Evolutionary conservation across 2,113 vertebrate species (phyloP), one percentile per base, ranked within the genome.

Genomic region (Camelus bactrianus): DNA sequence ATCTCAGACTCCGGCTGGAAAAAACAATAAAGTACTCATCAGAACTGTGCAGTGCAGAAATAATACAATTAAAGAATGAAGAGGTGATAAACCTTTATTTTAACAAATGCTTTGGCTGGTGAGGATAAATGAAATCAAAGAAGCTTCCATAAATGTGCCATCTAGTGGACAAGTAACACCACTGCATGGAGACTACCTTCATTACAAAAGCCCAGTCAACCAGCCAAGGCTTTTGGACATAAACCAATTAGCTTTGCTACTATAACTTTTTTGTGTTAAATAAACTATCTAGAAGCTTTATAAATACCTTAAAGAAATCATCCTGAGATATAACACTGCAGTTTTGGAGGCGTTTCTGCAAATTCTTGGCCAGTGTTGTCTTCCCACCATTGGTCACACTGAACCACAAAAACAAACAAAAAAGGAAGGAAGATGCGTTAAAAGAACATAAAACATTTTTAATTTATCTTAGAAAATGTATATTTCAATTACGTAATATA

Each of bases 371-470:
- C 86, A 99, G 98, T 0, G 99, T 99, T 42, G 99, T 99, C 98
- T 99, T 99, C 8, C 99, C 99, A 30, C 99, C 99, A 97, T 99
- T 99, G 96, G 99, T 99, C 97, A 99, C 98, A 15, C 99, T 99
- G 95, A 83, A 89, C 6, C 80, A 30, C 77, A 89, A 72, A 54
- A 58, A 54, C 48, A 48, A 48, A 32, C 70, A 46, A 15, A 30
- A 60, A 32, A 67, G 82, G 72, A 28, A 97, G 35, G 42, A 86
- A 75, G 77, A 84, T 48, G 30, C 26, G 69, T 94, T 76, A 58
- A 65, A 79, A 65, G 19, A 69, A 83, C 14, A 93, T 9, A 54
- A 60, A 85, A 80, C 16, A 92, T 48, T 92, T 76, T 42, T 50
- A 93, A 93, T 5, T 50, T 3, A 92, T 54, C 22, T 83, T 84